Evolutionary conservation across 2,888 invertebrate genomes (phyloP), one percentile per base, ranked within the genome.

Genomic region (Andrena haemorrhoa): DNA sequence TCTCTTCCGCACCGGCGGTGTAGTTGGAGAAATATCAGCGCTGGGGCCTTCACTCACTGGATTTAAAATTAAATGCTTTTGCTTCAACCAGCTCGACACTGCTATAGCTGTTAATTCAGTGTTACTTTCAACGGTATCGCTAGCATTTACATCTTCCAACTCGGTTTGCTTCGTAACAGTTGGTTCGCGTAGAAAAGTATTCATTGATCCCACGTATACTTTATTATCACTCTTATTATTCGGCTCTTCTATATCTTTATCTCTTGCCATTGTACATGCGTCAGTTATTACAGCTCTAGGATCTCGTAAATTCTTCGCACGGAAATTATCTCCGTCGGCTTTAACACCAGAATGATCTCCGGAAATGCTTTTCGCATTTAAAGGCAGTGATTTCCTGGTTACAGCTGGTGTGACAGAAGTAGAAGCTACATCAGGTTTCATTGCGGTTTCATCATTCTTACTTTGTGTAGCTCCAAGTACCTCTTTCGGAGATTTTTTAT

Each of bases 371-470:
- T 16, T 53, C 23, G 20, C 49, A 53, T 75, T 33, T 26, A 72
- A 61, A 69, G 83, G 76, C 82, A 84, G 75, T 85, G 82, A 69
- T 41, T 47, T 35, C 58, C 29, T 76, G 61, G 69, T 68, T 65
- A 64, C n/a, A 75, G 33, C 76, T 82, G 82, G 68, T 65, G 47
- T 56, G 68, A 64, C 5, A 82, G 33, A 61, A 64, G 56, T 64
- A 68, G 58, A 60, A 31, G 20, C 47, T 56, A 29, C 7, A 53
- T 64, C 1, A n/a, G 23, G 31, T 26, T 71, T 23, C 33, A n/a
- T n/a, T 35, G 35, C n/a, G 51, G 7, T 12, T 63, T 5, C 20
- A 35, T 26, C 26, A 7, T 10, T 60, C 12, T 56, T 20, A 33
- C 63, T 35, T 56, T 56, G 10, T 10, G 26, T 10, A 41, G 49